A percentile compares a stretch with the other conserved stretches of the same genome.
These are phyloP conservation scores for Drosophila virilis DNA, from an alignment of 1,140 invertebrate species.

Conservation along the genomic window DNA sequence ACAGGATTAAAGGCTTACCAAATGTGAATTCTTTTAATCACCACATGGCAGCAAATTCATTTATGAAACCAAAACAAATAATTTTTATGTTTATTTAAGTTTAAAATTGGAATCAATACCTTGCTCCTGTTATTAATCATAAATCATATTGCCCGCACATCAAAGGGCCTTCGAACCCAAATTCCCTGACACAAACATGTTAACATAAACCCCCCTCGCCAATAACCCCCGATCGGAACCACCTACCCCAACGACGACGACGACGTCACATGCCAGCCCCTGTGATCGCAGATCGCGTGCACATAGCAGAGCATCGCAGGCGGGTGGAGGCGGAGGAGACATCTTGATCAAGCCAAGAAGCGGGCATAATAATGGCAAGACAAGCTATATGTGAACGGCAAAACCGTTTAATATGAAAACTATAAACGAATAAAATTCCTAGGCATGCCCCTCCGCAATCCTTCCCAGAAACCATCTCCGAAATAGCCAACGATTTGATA, in stretches of 20 bases:
- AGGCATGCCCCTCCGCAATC: constrained; percentile 9
- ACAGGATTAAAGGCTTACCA: too few species aligned
- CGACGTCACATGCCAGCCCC: constrained; percentile 52
- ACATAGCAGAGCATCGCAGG: constrained; percentile 34
- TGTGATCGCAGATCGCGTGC: constrained; percentile 57
- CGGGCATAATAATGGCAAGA: constrained; percentile 12
- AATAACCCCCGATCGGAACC: constrained; percentile 5
- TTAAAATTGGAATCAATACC: neutral
- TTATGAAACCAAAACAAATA: constrained; percentile 30
- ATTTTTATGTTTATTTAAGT: constrained; percentile 39
- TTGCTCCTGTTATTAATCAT: constrained; percentile 34
- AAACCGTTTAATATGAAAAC: constrained; percentile 71
- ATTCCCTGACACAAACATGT: constrained; percentile 9
- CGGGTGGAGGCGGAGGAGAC: constrained; percentile 33
- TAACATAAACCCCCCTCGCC: neutral
- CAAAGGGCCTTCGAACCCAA: constrained; percentile 32
- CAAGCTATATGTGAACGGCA: constrained; percentile 17
- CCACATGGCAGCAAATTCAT: neutral
- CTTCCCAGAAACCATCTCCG: neutral
- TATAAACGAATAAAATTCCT: constrained; percentile 74
- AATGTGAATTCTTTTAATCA: neutral
- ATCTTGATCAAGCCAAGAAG: constrained; percentile 60
- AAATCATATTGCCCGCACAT: constrained; percentile 59
- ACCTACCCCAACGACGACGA: constrained; percentile 13
- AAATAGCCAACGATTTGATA: constrained; percentile 15